phyloP scores from a whole-genome alignment of 2,888 invertebrate species.

The Drosophila percnosoma region DNA sequence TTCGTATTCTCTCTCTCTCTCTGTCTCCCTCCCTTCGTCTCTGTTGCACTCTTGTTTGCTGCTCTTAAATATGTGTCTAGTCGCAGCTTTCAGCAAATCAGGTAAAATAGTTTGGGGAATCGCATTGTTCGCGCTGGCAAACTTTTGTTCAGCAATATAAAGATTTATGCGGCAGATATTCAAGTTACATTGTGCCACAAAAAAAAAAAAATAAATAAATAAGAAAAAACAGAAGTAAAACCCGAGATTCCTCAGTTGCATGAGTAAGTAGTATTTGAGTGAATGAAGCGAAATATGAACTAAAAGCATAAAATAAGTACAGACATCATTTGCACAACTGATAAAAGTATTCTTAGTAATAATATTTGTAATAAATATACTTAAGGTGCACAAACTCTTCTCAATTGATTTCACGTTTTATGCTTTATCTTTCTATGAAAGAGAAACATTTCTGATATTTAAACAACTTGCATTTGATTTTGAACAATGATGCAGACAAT shows the following conservation, averaged over 20 bases:
- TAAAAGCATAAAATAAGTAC: neutral
- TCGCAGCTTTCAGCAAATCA: conserved; percentile 61
- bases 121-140: conserved; percentile 42
- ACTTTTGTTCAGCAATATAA: conserved; percentile 47
- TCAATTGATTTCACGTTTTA: neutral
- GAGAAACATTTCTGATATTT: neutral
- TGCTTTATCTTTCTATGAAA: neutral
- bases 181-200: conserved; percentile 27
- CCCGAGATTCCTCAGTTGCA: conserved; percentile 26
- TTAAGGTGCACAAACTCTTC: neutral
- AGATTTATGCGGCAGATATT: conserved; percentile 69
- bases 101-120: conserved; percentile 66
- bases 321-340: neutral
- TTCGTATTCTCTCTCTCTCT: conserved; percentile 3
- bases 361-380: neutral
- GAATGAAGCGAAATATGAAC: neutral
- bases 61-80: conserved; percentile 48
- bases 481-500: neutral
- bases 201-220: neutral
- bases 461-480: neutral
- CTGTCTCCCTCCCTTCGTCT: neutral
- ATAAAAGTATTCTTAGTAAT: neutral
- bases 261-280: conserved; percentile 3
- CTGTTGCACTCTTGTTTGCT: neutral
- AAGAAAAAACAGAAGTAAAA: neutral